Evolutionary conservation across 92 coral and sea anemone species (phyloP), one percentile per base, ranked within the genome.

Genomic region (Anthopleura xanthogrammica): DNA sequence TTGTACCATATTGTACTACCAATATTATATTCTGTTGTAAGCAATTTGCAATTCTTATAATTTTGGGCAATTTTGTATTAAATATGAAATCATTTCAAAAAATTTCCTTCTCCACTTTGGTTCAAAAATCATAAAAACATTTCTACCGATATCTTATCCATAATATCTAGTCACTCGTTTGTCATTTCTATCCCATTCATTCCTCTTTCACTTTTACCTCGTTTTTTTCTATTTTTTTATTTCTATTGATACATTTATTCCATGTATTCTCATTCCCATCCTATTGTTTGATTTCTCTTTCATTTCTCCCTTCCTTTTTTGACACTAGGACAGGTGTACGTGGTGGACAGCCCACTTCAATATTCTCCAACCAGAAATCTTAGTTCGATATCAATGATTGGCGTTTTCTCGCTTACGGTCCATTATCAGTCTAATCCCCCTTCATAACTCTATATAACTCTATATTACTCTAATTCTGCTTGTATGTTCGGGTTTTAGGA

Each of bases 401-500:
- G 40, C 29, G 43, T 29, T 68, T 13, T 68, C 8, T 16, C 16
- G 74, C 36, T 62, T 29, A 20, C 12, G 0, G 4, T 62, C 70
- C 70, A 5, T 20, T 62, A 62, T 62, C 74, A 68, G 43, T 54
- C 43, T 62, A 62, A 20, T 20, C 5, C 16, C 4, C 10, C 60
- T 36, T 42, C 5, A 41, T 41, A 6, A 17, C 77, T 75, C 29
- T 36, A 75, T 17, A 41, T 41, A 5, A 17, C 76, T 75, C 29
- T 17, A 1, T 41, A 41, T 41, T 10, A 23, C 79, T 43, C 5
- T 7, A 76, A 41, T 41, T 43, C 22, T 76, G 58, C 42, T 76
- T 43, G 0, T 13, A 74, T 20, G 54, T 14, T 43, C 64, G 19
- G 55, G 55, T 82, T 83, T n/a, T 36, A 96, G 99, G 99, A 96